Evolutionary conservation across 2,113 vertebrate species (phyloP), one percentile per base, ranked within the genome.

Genomic region (Rhombomys opimus): DNA sequence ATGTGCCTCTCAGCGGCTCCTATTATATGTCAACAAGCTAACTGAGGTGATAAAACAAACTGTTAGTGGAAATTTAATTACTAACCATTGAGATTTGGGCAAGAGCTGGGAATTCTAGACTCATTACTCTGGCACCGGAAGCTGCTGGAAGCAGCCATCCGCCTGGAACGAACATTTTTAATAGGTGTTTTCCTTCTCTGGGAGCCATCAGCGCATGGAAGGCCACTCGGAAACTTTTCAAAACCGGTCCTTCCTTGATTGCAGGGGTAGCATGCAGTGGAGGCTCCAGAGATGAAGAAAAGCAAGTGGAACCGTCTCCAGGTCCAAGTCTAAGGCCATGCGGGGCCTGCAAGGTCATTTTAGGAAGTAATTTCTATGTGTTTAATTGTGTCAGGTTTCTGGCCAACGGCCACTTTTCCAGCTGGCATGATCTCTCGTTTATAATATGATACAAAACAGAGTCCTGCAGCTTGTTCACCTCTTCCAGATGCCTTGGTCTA

Each of bases 11-110:
- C 98, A 98, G 96, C 95, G 90, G 97, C 94, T 78, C 50, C 96
- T 98, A 93, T 98, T 98, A 98, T 96, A 97, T 96, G 96, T 98
- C 98, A 99, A 98, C 98, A 98, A 98, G 97, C 97, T 97, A 98
- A 97, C 89, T 65, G 95, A 98, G 96, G 95, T 97, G 97, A 97
- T 97, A 98, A 97, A 97, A 97, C 75, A 97, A 97, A 96, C 95
- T 96, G 96, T 95, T 98, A 89, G 96, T 90, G 73, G 97, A 97
- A 97, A 98, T 95, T 94, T 95, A 93, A 92, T 94, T 97, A 95
- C 68, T 97, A 89, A 85, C 93, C 87, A 85, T 15, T 5, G 93
- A 96, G 87, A 97, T 90, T 54, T 91, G 91, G 89, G 54, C 81
- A 97, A 90, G 59, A 88, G 70, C 89, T 84, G 70, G 54, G 94